Percentiles rank a stretch among this genome's conserved stretches.
Evolutionary conservation across 1,140 invertebrate genomes (phyloP).

Genomic region (Myzus persicae): DNA sequence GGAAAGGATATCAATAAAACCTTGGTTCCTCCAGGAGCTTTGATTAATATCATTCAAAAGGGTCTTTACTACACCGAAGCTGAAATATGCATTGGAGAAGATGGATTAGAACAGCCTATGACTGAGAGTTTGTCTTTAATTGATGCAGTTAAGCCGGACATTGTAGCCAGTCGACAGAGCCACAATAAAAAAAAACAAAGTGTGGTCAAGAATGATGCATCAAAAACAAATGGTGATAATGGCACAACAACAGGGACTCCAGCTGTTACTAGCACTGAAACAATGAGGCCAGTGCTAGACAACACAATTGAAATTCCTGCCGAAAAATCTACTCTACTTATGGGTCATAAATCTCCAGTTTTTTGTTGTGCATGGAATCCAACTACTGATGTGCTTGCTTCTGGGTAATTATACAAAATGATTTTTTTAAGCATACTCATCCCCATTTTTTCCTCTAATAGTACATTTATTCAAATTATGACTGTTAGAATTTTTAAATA

Average conservation of each 20-base stretch:
- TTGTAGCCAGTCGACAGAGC: conserved; percentile 82
- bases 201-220: conserved; percentile 74
- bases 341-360: conserved; percentile 98
- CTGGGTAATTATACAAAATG: conserved; percentile 76
- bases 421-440: too few relatives aligned
- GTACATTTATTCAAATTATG: too few relatives aligned
- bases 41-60: conserved; percentile 95
- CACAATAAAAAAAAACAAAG: conserved; percentile 76
- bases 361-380: conserved; percentile 99
- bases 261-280: conserved; percentile 65
- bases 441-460: too few relatives aligned
- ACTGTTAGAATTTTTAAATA: too few relatives aligned
- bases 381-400: conserved; percentile 92
- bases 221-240: conserved; percentile 78
- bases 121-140: conserved; percentile 95
- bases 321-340: conserved; percentile 90
- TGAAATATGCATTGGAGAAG: conserved; percentile 91
- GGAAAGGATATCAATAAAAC: conserved; percentile 99
- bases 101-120: conserved; percentile 83
- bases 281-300: conserved; percentile 82
- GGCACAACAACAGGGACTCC: conserved; percentile 63
- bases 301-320: conserved; percentile 90
- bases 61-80: conserved; percentile 97
- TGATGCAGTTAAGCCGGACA: conserved; percentile 97
- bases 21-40: conserved; percentile 93